Conservation (phyloP, 2,888 invertebrate genomes). For the Torymus tubicola region DNA sequence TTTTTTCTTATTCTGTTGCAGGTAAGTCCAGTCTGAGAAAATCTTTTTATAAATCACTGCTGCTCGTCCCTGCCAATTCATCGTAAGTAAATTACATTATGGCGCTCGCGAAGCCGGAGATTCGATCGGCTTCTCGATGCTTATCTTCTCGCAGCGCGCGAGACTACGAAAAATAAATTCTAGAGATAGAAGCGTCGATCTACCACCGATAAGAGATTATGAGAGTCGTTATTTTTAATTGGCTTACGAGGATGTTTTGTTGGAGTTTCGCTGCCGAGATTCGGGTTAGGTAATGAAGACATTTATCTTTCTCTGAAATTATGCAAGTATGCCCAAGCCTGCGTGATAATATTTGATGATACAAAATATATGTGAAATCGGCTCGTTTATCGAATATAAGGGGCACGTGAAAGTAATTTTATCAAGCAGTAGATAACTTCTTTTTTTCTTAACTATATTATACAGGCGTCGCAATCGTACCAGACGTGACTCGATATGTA, state of each 20-base stretch:
- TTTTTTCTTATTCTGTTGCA: constrained; percentile 21
- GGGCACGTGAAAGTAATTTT: constrained; percentile 42
- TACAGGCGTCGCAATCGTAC: constrained; percentile 4
- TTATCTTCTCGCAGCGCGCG: constrained; percentile 42
- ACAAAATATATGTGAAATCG: constrained; percentile 19
- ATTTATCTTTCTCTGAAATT: constrained; percentile 33
- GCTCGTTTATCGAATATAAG: constrained; percentile 23
- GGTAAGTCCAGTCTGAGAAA: constrained; percentile 7
- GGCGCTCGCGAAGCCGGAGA: neutral
- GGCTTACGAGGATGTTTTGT: constrained; percentile 44
- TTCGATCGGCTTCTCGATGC: constrained; percentile 37
- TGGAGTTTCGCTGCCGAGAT: constrained; percentile 23
- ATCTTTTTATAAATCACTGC: neutral
- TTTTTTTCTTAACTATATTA: constrained; percentile 1
- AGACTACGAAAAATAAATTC: constrained; percentile 33
- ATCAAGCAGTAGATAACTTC: constrained; percentile 30
- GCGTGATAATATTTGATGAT: constrained; percentile 7
- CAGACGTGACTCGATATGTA: constrained; percentile 38
- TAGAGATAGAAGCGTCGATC: constrained; percentile 1
- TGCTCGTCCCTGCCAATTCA: constrained; percentile 33
- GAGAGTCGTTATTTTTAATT: constrained; percentile 46
- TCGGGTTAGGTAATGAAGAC: constrained; percentile 38
- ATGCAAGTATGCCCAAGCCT: constrained; percentile 16
- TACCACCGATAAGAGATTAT: neutral
- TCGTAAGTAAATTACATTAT: constrained; percentile 52